These are phyloP conservation scores for Loriculus beryllinus DNA, from an alignment of 2,797 vertebrate genomes.

Conservation along the genomic window DNA sequence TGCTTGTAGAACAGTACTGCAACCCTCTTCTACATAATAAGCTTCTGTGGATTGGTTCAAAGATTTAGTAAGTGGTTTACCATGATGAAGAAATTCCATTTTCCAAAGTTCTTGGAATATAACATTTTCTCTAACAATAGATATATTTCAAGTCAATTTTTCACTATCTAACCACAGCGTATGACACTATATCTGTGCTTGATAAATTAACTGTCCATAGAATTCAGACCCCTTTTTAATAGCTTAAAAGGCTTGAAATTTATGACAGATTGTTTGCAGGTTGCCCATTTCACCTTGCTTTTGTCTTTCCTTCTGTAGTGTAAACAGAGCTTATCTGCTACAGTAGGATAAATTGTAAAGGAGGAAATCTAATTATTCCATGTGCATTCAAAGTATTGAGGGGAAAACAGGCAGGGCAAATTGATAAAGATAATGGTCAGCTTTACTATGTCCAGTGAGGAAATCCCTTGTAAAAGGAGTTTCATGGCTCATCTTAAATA, in stretches of 20 bases:
- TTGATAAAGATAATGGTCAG: background rate
- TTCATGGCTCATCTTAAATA: background rate
- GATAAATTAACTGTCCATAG: slow-evolving; percentile 45
- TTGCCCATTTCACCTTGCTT: background rate
- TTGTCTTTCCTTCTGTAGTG: background rate
- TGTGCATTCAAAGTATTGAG: background rate
- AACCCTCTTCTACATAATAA: background rate
- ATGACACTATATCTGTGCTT: background rate
- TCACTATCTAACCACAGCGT: slow-evolving; percentile 2
- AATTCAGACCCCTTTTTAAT: slow-evolving; percentile 26
- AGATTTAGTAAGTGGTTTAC: background rate
- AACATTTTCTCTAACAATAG: background rate
- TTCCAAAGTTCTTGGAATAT: slow-evolving; percentile 5
- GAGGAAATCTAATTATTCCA: background rate
- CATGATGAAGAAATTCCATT: slow-evolving; percentile 13
- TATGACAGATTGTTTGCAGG: slow-evolving; percentile 23
- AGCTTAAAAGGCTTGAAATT: slow-evolving; percentile 39
- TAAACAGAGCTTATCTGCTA: background rate
- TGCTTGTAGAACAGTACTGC: background rate
- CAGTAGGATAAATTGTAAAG: background rate
- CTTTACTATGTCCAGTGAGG: background rate
- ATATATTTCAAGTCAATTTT: slow-evolving; percentile 30
- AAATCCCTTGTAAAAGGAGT: background rate
- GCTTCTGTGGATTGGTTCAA: background rate
- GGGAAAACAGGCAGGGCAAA: background rate